Evolutionary conservation across 2,797 vertebrate genomes (phyloP), one percentile per base, ranked within the genome.

Genomic region (Centroberyx gerrardi): DNA sequence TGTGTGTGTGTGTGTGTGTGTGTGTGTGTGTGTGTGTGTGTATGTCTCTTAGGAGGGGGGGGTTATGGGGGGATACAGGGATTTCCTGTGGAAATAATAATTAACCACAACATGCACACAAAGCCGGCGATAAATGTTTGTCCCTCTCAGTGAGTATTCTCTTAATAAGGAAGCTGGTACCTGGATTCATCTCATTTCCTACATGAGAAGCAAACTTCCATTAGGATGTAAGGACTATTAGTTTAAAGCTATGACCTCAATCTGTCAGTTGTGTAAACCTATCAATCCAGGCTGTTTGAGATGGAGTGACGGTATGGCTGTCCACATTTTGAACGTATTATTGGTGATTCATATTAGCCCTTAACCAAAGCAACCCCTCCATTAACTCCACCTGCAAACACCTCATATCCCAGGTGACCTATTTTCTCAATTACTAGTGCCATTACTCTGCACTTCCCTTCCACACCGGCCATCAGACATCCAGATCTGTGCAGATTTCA

Each of bases 1-100:
- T 78, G 73, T 76, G 44, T 75, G 65, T 68, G 62, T 72, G 62
- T 58, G 80, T 54, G 53, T 38, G 55, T 42, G 22, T 71, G 61
- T 40, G 46, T 65, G 38, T 69, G 72, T 64, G 51, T 68, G 58
- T 71, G 59, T 79, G 14, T 68, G 76, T 76, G 70, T 82, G 68
- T 18, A 81, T 85, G 84, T 67, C 68, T 87, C 85, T 74, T 67
- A 79, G 81, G 72, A 79, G 68, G 49, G 49, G 60, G 78, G 81
- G 87, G 78, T 85, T 66, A 53, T 56, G 18, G 66, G 66, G 86
- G 76, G 74, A 90, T 83, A 80, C 77, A 85, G 88, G 93, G 95
- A 96, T 95, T 95, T 96, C 96, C 95, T 96, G 96, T 97, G 96
- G 96, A 97, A 98, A 97, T 96, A 95, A 95, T 96, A 96, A 98